Percentiles rank a stretch among this genome's conserved stretches.
phyloP scores from a whole-genome alignment of 1,140 invertebrate species.

The Drosophila ficusphila region DNA sequence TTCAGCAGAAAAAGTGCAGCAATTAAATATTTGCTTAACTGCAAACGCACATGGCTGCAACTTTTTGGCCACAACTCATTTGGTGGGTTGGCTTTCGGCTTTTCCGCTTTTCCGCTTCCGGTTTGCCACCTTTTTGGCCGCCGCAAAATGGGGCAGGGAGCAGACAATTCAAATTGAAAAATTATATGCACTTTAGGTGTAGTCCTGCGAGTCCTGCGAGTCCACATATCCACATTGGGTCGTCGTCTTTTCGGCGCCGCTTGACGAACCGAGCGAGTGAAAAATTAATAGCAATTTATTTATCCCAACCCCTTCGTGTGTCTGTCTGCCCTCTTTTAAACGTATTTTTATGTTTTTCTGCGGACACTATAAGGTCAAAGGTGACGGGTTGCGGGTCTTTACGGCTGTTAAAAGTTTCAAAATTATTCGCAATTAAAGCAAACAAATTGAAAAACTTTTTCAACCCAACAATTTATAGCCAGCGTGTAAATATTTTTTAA shows the following conservation, averaged over 20 bases:
- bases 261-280: conserved; percentile 73
- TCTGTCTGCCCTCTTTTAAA: conserved; percentile 41
- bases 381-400: conserved; percentile 8
- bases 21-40: conserved; percentile 84
- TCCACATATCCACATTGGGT: conserved; percentile 21
- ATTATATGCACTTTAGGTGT: conserved; percentile 84
- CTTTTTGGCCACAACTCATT: conserved; percentile 83
- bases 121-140: conserved; percentile 66
- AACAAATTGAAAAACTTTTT: conserved; percentile 78
- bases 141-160: conserved; percentile 51
- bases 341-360: conserved; percentile 55
- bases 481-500: conserved; percentile 32
- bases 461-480: conserved; percentile 32
- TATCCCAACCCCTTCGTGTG: conserved; percentile 29
- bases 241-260: conserved; percentile 69
- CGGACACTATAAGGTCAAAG: conserved; percentile 56
- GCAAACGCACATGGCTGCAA: conserved; percentile 53
- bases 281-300: conserved; percentile 84
- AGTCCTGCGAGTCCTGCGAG: conserved; percentile 22
- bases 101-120: conserved; percentile 25
- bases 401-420: conserved; percentile 60
- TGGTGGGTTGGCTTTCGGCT: conserved; percentile 37
- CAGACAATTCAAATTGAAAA: conserved; percentile 82
- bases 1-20: conserved; percentile 78
- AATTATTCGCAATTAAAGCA: conserved; percentile 79